Conservation (phyloP, 2,797 vertebrate genomes). For the Sebastes oblongus region DNA sequence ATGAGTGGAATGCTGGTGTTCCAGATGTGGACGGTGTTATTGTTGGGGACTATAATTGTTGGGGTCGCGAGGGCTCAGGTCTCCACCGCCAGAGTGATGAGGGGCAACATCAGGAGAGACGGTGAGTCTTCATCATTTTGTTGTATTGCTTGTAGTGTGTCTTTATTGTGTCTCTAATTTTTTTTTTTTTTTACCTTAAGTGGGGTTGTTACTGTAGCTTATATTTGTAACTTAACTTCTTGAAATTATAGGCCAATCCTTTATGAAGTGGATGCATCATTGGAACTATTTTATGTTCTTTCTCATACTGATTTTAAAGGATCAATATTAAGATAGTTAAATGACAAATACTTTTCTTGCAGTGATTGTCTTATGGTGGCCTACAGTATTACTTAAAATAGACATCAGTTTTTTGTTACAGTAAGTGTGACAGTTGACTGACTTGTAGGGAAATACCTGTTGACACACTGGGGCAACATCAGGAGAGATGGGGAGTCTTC, state of each 20-base stretch:
- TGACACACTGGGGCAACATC: background rate
- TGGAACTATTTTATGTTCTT: background rate
- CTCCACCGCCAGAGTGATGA: slow-evolving; percentile 65
- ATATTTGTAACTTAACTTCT: background rate
- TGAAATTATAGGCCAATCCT: background rate
- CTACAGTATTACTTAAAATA: background rate
- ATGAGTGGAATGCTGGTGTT: slow-evolving; percentile 56
- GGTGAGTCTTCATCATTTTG: slow-evolving; percentile 55
- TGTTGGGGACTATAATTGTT: slow-evolving; percentile 22
- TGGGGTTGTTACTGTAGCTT: background rate
- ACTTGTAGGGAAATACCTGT: background rate
- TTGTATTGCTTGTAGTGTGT: background rate
- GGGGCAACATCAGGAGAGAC: slow-evolving; percentile 72
- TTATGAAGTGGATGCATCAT: background rate
- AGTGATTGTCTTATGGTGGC: background rate
- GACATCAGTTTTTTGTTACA: background rate
- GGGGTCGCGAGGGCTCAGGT: slow-evolving; percentile 54
- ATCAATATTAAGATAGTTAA: background rate
- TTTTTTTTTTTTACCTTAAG: too few relatives aligned
- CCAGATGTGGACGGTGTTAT: slow-evolving; percentile 62
- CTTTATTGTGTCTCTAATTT: background rate
- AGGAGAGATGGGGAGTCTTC: too few relatives aligned
- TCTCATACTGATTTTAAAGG: background rate
- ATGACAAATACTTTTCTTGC: background rate
- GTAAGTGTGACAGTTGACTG: background rate